These are phyloP conservation scores for Macrosiphum euphorbiae DNA, from an alignment of 2,888 invertebrate species.

Conservation along the genomic window DNA sequence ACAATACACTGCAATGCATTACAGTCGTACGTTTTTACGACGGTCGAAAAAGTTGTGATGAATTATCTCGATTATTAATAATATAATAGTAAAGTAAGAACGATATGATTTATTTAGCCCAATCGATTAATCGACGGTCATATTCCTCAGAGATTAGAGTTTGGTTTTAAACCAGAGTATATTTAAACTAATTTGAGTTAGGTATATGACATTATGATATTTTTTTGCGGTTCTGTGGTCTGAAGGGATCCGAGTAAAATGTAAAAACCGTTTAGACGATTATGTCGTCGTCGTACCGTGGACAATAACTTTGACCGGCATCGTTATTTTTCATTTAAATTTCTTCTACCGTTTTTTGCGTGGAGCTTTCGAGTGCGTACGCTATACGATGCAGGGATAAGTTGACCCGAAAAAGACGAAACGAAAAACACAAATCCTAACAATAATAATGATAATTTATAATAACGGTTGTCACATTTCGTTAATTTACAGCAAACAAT, in stretches of 20 bases:
- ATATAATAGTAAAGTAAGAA: too few species aligned
- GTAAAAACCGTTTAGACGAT: not conserved
- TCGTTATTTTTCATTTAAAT: not conserved
- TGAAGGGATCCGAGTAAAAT: not conserved
- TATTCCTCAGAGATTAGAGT: not conserved
- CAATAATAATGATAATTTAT: not conserved
- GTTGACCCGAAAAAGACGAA: not conserved
- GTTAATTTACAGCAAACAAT: not conserved
- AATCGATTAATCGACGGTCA: slow-evolving; percentile 38
- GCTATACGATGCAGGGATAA: not conserved
- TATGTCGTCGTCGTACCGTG: not conserved
- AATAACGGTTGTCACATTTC: not conserved
- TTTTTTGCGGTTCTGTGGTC: not conserved
- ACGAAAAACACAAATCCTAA: not conserved
- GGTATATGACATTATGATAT: not conserved
- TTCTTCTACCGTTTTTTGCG: not conserved
- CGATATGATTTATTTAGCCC: slow-evolving; percentile 1
- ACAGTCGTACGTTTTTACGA: not conserved
- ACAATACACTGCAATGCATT: not conserved
- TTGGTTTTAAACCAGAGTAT: slow-evolving; percentile 23
- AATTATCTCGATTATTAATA: slow-evolving; percentile 29
- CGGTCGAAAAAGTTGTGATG: not conserved
- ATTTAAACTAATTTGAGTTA: slow-evolving; percentile 2
- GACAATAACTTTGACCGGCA: not conserved
- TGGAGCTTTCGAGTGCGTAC: not conserved